Conservation (phyloP, 2,113 vertebrate genomes). For the Morone chrysops region DNA sequence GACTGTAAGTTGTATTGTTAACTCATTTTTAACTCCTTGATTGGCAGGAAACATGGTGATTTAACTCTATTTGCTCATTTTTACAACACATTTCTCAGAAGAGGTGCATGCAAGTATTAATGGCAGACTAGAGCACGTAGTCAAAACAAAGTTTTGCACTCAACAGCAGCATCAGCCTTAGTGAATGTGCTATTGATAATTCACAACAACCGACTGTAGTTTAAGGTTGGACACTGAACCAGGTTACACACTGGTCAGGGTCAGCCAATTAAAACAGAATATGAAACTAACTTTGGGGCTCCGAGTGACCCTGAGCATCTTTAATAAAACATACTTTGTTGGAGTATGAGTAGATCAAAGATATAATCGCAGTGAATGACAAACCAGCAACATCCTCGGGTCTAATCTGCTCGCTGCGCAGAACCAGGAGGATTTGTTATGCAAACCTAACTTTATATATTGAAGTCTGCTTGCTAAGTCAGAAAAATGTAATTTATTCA, state of each 20-base stretch:
- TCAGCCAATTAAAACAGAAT: constrained; percentile 25
- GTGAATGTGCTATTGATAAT: constrained; percentile 3
- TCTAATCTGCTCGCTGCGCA: constrained; percentile 32
- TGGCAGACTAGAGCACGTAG: not conserved
- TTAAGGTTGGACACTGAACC: not conserved
- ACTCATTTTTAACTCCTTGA: not conserved
- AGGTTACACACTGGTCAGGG: not conserved
- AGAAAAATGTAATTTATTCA: constrained; percentile 39
- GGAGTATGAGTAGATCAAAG: not conserved
- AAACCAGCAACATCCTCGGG: constrained; percentile 6
- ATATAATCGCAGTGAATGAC: not conserved
- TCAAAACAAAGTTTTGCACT: not conserved
- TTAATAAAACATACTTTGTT: not conserved
- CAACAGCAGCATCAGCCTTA: not conserved
- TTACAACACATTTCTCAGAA: not conserved
- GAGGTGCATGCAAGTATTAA: not conserved
- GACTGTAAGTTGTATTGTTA: not conserved
- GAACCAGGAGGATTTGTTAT: constrained; percentile 32
- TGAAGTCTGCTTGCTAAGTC: constrained; percentile 6
- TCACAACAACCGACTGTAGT: constrained; percentile 20
- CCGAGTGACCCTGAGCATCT: not conserved
- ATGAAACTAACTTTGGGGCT: not conserved
- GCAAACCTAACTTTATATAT: constrained; percentile 18
- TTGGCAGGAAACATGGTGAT: not conserved
- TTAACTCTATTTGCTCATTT: not conserved